Evolutionary conservation across 2,888 invertebrate species (phyloP), one percentile per base, ranked within the genome.

Genomic region (Polyommatus iphigenia): DNA sequence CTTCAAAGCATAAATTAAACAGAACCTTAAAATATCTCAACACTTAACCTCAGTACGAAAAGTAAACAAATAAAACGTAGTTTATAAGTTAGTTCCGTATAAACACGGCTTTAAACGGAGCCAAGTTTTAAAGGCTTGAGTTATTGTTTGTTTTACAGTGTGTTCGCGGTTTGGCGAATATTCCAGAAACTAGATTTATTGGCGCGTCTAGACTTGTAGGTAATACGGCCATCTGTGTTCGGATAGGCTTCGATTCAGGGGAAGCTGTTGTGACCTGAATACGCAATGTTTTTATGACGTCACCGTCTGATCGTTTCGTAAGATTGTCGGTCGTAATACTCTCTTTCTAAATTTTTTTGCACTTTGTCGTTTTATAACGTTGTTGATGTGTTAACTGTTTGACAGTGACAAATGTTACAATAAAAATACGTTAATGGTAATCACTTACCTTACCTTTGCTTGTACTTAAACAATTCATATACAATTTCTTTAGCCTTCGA

Each of bases 111-210:
- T 67, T 29, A 67, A 67, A 67, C 67, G 67, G 67, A 67, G 67
- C 67, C 67, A 32, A 67, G 67, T 67, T 67, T 67, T 67, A 67
- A 32, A 62, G 62, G 62, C 62, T 67, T 32, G 67, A 67, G 67
- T 67, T 67, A 67, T 67, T 67, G 67, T 67, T 67, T 67, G 67
- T 67, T 67, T 67, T 20, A 73, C 73, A 46, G 73, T 46, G 46
- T 73, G 73, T 73, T 73, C 6, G 73, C 20, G 73, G 73, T 46
- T 46, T 41, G 73, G 72, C 67, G 67, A 67, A 67, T 67, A 67
- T 67, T 32, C 29, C 67, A 29, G 67, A 32, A 67, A 29, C 73
- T 73, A 73, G 73, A 73, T 73, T 73, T 73, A 73, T 73, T 46
- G 46, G 20, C 3, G n/a, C 41, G 46, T 73, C 73, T 73, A 73